A percentile compares a stretch with the other conserved stretches of the same genome.
phyloP scores from a whole-genome alignment of 1,140 invertebrate species.

The Drosophila virilis region DNA sequence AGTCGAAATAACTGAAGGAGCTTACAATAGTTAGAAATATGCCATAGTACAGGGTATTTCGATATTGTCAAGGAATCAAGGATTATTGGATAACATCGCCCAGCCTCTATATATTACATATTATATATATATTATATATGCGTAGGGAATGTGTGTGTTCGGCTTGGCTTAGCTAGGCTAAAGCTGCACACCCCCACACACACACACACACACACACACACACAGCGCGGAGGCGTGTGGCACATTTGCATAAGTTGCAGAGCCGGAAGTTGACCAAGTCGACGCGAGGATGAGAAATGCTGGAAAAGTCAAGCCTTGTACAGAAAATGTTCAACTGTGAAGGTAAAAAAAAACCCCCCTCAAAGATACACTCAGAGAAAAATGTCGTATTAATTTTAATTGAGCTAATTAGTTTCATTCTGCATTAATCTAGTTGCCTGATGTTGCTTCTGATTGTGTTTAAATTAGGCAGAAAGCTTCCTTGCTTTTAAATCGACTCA shows the following conservation, averaged over 20 bases:
- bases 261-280: conserved; percentile 8
- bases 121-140: too few relatives aligned
- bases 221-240: background rate
- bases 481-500: too few relatives aligned
- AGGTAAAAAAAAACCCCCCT: background rate
- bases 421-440: background rate
- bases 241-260: conserved; percentile 6
- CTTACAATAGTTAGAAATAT: too few relatives aligned
- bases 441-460: background rate
- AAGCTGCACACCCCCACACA: background rate
- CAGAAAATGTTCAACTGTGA: background rate
- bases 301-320: background rate
- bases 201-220: background rate
- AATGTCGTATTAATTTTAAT: background rate
- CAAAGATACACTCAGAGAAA: background rate
- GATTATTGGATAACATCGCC: too few relatives aligned
- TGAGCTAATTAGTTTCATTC: too few relatives aligned
- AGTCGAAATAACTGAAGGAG: too few relatives aligned
- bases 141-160: background rate
- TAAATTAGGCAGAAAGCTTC: too few relatives aligned
- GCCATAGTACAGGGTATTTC: too few relatives aligned
- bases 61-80: too few relatives aligned
- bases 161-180: background rate
- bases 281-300: background rate
- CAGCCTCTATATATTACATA: too few relatives aligned